Conservation (phyloP, 1,140 invertebrate species). For the Calephelis virginiensis region DNA sequence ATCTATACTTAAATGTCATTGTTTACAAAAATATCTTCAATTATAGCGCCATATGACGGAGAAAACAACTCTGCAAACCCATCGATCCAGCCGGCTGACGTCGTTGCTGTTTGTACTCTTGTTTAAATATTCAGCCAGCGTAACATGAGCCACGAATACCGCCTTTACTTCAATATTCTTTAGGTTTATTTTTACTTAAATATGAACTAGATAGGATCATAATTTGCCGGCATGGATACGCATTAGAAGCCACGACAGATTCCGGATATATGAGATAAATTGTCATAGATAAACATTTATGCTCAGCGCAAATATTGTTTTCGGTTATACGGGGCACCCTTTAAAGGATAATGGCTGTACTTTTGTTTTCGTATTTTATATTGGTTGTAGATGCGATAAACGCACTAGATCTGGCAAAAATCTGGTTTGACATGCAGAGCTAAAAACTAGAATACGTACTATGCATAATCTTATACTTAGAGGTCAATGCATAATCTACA, state of each 20-base stretch:
- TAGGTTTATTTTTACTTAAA: not conserved
- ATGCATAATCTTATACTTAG: no score
- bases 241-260: constrained; percentile 9
- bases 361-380: no score
- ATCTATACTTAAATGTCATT: no score
- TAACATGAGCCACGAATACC: not conserved
- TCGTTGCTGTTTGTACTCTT: constrained; percentile 7
- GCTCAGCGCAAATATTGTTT: constrained; percentile 11
- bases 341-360: not conserved
- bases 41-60: not conserved
- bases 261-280: constrained; percentile 13
- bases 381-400: no score
- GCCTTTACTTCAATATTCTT: not conserved
- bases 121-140: constrained; percentile 8
- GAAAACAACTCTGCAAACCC: not conserved
- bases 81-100: constrained; percentile 1
- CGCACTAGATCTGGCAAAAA: no score
- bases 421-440: no score
- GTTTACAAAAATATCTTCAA: not conserved
- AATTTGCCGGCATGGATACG: constrained; percentile 11
- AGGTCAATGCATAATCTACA: no score
- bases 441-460: no score
- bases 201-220: not conserved
- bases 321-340: not conserved
- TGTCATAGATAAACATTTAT: constrained; percentile 15